These are phyloP conservation scores for Numenius arquata DNA, from an alignment of 2,113 vertebrate genomes.

Conservation along the genomic window DNA sequence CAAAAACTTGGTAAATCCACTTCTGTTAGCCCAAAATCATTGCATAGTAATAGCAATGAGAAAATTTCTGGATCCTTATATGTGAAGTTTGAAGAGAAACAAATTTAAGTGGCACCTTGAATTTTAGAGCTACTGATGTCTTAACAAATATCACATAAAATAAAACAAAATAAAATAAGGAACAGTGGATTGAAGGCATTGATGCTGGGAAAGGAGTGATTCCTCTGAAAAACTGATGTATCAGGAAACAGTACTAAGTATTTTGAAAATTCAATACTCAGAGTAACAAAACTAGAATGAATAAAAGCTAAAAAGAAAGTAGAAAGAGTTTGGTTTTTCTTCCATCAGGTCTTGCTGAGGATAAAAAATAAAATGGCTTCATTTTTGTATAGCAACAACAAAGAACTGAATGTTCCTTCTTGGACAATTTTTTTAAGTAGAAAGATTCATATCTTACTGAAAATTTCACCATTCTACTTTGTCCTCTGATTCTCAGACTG, in stretches of 20 bases:
- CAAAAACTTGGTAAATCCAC: background rate
- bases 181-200: accelerated
- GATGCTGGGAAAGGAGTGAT: background rate
- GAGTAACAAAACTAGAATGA: background rate
- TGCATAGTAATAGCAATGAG: accelerated
- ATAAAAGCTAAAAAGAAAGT: background rate
- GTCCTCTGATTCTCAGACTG: background rate
- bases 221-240: background rate
- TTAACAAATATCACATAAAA: background rate
- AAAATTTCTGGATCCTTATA: background rate
- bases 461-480: slow-evolving; percentile 40
- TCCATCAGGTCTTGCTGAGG: background rate
- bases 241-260: background rate
- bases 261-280: background rate
- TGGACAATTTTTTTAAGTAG: slow-evolving; percentile 2
- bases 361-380: background rate
- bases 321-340: background rate
- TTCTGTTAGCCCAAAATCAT: background rate
- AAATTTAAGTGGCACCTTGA: background rate
- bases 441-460: slow-evolving; percentile 20
- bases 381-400: background rate
- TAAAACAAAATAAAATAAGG: background rate
- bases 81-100: background rate
- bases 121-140: background rate
- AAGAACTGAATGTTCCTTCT: slow-evolving; percentile 34